These are phyloP conservation scores for Spatula clypeata DNA, from an alignment of 2,797 vertebrate genomes.

Conservation along the genomic window DNA sequence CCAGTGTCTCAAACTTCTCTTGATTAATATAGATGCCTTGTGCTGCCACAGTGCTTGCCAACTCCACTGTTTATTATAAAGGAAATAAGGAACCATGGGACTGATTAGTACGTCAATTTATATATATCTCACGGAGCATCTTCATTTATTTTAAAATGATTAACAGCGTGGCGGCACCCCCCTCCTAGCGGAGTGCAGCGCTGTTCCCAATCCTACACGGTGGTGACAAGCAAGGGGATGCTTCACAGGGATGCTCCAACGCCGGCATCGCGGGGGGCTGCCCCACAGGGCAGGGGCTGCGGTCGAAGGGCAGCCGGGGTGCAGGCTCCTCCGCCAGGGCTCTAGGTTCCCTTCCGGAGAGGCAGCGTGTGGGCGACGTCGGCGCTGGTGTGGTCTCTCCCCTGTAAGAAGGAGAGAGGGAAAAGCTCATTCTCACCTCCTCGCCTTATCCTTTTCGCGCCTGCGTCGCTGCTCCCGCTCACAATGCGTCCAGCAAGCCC, in stretches of 20 bases:
- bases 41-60: slow-evolving; percentile 72
- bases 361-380: slow-evolving; percentile 90
- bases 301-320: background rate
- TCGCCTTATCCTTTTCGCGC: background rate
- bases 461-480: background rate
- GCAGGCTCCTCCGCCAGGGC: slow-evolving; percentile 74
- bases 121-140: slow-evolving; percentile 73
- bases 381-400: slow-evolving; percentile 89
- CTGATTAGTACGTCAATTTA: slow-evolving; percentile 73
- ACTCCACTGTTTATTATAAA: slow-evolving; percentile 69
- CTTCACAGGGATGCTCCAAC: slow-evolving; percentile 70
- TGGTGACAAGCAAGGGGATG: slow-evolving; percentile 42
- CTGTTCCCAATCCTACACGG: slow-evolving; percentile 25
- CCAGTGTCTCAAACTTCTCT: slow-evolving; percentile 86
- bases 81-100: slow-evolving; percentile 77
- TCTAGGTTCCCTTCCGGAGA: slow-evolving; percentile 94
- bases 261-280: slow-evolving; percentile 36
- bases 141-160: slow-evolving; percentile 68
- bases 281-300: slow-evolving; percentile 47
- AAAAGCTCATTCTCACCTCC: slow-evolving; percentile 25
- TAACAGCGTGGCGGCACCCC: slow-evolving; percentile 32
- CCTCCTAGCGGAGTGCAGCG: slow-evolving; percentile 17
- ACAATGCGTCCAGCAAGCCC: background rate
- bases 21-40: slow-evolving; percentile 72
- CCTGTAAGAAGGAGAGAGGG: slow-evolving; percentile 82